phyloP scores from a whole-genome alignment of 2,888 invertebrate genomes.

The Cephus rjabovi region DNA sequence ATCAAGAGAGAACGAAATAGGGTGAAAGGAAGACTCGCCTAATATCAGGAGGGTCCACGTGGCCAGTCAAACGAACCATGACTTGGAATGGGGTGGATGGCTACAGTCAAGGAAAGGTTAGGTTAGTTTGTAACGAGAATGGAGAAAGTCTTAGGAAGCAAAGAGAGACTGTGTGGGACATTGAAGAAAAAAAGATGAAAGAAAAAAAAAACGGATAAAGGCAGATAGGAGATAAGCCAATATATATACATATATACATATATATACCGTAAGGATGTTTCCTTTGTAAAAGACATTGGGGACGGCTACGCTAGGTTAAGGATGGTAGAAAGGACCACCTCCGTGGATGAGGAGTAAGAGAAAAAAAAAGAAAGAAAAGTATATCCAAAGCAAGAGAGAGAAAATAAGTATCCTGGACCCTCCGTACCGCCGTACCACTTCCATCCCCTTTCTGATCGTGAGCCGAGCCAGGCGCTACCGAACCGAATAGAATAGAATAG shows the following conservation, averaged over 20 bases:
- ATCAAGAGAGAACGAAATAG: not conserved
- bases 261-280: not conserved
- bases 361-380: not conserved
- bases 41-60: slow-evolving; percentile 11
- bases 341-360: not conserved
- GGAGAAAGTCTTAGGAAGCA: slow-evolving; percentile 5
- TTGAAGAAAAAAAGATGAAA: not conserved
- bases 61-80: slow-evolving; percentile 51
- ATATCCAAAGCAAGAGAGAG: not conserved
- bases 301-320: not conserved
- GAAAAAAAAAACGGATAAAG: not conserved
- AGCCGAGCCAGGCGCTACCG: slow-evolving; percentile 8
- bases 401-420: slow-evolving; percentile 8
- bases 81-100: slow-evolving; percentile 30
- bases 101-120: not conserved
- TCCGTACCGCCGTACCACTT: not conserved
- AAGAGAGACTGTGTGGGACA: not conserved
- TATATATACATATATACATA: not conserved
- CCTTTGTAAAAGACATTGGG: not conserved
- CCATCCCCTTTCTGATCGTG: not conserved
- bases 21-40: not conserved
- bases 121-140: slow-evolving; percentile 1
- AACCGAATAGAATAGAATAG: slow-evolving; percentile 11
- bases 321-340: not conserved
- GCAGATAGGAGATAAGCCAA: not conserved